Evolutionary conservation across 2,888 invertebrate species (phyloP), one percentile per base, ranked within the genome.

Genomic region (Agonopterix arenella): DNA sequence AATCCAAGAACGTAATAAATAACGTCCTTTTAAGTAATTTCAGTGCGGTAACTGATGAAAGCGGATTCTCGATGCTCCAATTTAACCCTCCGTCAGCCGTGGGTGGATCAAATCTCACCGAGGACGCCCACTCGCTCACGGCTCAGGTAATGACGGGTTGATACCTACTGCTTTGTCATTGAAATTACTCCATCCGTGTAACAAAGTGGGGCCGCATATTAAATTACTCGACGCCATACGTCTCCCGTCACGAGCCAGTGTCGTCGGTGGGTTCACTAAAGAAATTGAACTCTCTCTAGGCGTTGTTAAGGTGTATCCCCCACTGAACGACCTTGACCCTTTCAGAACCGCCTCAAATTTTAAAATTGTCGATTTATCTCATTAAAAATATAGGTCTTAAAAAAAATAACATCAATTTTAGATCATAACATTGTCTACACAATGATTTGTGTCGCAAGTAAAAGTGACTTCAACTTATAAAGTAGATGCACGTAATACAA

Each of bases 161-260:
- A 66, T 68, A 28, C 28, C 28, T 28, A 69, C 65, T 67, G 72
- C 71, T 51, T 48, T 49, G 51, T 49, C 49, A 52, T 52, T 67
- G 66, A 68, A 74, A 77, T 78, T 68, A 70, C 72, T 73, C 68
- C 61, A 70, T 69, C 66, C 62, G 52, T 49, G 66, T 67, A 67
- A 75, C 70, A 73, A 73, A 76, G 72, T 73, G 66, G 57, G 60
- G 54, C 53, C 58, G 55, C 57, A 66, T 70, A 69, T 74, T 67
- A 70, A 73, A 73, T 73, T 71, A 64, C 70, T 62, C 59, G 53
- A 53, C 56, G 62, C 65, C 55, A 76, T 77, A 64, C 57, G 62
- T 77, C 76, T 72, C 62, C 61, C 68, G 70, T 66, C 69, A 59
- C 50, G 48, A 8, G 45, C 52, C 42, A 60, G 57, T 58, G 62